Percentiles rank a stretch among this genome's conserved stretches.
These are phyloP conservation scores for Oncorhynchus keta DNA, from an alignment of 2,113 vertebrate species.

Conservation along the genomic window DNA sequence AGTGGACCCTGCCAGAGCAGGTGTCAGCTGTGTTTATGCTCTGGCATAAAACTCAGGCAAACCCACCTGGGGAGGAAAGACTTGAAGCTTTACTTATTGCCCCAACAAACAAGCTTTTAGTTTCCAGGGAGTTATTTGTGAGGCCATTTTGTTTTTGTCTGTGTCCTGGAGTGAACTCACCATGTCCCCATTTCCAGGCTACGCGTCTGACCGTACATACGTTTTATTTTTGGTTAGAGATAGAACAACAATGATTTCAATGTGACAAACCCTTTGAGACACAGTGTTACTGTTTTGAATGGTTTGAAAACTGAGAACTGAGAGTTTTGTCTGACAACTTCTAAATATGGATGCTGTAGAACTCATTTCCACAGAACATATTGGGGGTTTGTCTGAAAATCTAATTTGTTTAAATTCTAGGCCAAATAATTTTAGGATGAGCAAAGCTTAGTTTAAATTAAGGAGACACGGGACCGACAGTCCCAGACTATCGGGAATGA, in stretches of 20 bases:
- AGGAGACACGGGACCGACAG: too few relatives aligned
- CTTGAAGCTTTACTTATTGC: slow-evolving; percentile 48
- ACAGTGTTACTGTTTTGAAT: too few relatives aligned
- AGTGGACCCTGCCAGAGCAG: background rate
- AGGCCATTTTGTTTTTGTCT: slow-evolving; percentile 51
- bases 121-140: slow-evolving; percentile 43
- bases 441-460: too few relatives aligned
- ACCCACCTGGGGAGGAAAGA: slow-evolving; percentile 33
- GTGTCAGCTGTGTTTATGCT: slow-evolving; percentile 57
- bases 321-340: too few relatives aligned
- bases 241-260: slow-evolving; percentile 21
- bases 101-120: slow-evolving; percentile 13
- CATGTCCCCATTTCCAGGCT: slow-evolving; percentile 30
- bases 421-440: too few relatives aligned
- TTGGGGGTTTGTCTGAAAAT: too few relatives aligned
- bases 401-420: too few relatives aligned
- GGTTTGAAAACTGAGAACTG: too few relatives aligned
- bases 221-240: slow-evolving; percentile 40
- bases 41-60: slow-evolving; percentile 18
- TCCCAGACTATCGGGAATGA: too few relatives aligned
- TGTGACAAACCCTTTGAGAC: too few relatives aligned
- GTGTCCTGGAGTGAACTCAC: slow-evolving; percentile 53
- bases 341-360: too few relatives aligned
- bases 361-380: too few relatives aligned
- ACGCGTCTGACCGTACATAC: slow-evolving; percentile 19